Evolutionary conservation across 2,888 invertebrate genomes (phyloP), one percentile per base, ranked within the genome.

Genomic region (Cerastis rubricosa): DNA sequence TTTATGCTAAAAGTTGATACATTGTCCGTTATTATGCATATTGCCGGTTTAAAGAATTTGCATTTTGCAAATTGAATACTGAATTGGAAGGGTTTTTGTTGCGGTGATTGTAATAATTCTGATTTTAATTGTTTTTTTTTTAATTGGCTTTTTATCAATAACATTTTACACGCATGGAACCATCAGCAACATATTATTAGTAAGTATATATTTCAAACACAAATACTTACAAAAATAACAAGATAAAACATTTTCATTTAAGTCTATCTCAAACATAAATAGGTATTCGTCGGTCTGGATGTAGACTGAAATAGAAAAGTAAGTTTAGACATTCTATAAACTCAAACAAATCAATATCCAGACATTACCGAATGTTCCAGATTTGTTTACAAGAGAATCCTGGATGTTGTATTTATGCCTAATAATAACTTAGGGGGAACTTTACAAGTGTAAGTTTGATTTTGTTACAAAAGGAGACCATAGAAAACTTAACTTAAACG

Each of bases 1-100:
- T 86, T 87, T 88, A 86, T 83, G 84, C 78, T 81, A 72, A 85
- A 90, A 90, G 85, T 89, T 90, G 86, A 86, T 91, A 89, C 89
- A 89, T 89, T 89, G 90, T 85, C 86, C 66, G 69, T 71, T 77
- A 86, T 74, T 81, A 85, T 84, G 85, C 78, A 87, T 81, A 77
- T 77, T 75, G 80, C 57, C 19, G 71, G 84, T 66, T 76, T 80
- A 78, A 78, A 79, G 35, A 51, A 87, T 88, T 87, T 83, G 79
- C 88, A 89, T 88, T 78, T 82, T 76, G 75, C 80, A 86, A 85
- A 87, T 81, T 87, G 80, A 79, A 78, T 84, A 63, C 71, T 73
- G 57, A 63, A 78, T 80, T 71, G 78, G 81, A 57, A 81, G 78
- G 81, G 82, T 86, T 85, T 78, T 22, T 68, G 64, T 68, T 69